phyloP scores from a whole-genome alignment of 2,888 invertebrate species.

The Ganaspis brasiliensis region DNA sequence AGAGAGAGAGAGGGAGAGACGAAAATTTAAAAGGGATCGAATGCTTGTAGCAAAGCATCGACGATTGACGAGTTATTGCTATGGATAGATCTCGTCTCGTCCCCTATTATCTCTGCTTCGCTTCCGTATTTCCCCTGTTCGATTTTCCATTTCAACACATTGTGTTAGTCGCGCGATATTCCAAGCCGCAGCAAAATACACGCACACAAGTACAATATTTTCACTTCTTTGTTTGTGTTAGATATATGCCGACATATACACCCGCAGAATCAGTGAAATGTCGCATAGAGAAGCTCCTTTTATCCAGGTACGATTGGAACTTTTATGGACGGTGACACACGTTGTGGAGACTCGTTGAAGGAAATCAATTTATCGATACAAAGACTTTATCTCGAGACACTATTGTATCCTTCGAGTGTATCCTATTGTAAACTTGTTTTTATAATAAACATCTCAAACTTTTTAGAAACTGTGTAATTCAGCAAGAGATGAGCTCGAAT shows the following conservation, averaged over 20 bases:
- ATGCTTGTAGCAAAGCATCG: slow-evolving; percentile 23
- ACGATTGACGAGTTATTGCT: slow-evolving; percentile 38
- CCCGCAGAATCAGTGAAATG: slow-evolving; percentile 24
- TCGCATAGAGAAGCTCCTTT: slow-evolving; percentile 38
- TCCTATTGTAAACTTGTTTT: slow-evolving; percentile 31
- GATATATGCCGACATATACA: not conserved
- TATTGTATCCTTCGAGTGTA: slow-evolving; percentile 31
- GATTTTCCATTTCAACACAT: slow-evolving; percentile 44
- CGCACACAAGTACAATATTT: not conserved
- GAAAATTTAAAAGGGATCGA: slow-evolving; percentile 26
- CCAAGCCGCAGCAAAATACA: slow-evolving; percentile 26
- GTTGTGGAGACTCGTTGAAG: slow-evolving; percentile 10
- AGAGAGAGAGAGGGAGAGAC: not conserved
- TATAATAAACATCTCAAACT: slow-evolving; percentile 29
- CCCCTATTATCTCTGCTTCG: slow-evolving; percentile 42
- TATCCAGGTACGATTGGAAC: slow-evolving; percentile 47
- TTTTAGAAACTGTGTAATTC: slow-evolving; percentile 26
- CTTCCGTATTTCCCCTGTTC: slow-evolving; percentile 40
- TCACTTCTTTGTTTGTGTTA: slow-evolving; percentile 4
- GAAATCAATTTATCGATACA: slow-evolving; percentile 43
- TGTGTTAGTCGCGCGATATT: slow-evolving; percentile 45
- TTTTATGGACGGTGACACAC: slow-evolving; percentile 43
- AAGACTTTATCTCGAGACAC: slow-evolving; percentile 40
- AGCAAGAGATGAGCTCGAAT: slow-evolving; percentile 14
- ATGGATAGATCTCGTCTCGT: slow-evolving; percentile 36